phyloP scores from a whole-genome alignment of 2,888 invertebrate genomes.

The Heliconius hortense region DNA sequence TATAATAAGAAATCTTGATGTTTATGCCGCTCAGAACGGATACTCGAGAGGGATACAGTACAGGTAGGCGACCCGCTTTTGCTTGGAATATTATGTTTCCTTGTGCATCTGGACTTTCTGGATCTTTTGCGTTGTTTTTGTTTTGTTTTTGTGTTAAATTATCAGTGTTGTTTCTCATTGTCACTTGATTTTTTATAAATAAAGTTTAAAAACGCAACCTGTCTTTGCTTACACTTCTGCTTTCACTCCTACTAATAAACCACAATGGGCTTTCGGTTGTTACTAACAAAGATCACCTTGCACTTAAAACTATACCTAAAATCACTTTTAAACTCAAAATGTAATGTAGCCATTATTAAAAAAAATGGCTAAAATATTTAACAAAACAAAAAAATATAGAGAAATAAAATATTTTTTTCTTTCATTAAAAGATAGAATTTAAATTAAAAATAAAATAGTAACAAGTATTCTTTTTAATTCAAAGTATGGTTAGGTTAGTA shows the following conservation, averaged over 20 bases:
- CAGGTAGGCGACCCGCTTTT: constrained; percentile 64
- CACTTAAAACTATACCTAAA: neutral
- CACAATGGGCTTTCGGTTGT: constrained; percentile 7
- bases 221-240: constrained; percentile 67
- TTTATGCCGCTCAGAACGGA: constrained; percentile 76
- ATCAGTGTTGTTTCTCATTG: constrained; percentile 65
- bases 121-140: constrained; percentile 52
- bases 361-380: too few relatives aligned
- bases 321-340: neutral
- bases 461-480: too few relatives aligned
- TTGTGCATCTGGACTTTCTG: constrained; percentile 45
- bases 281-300: constrained; percentile 8
- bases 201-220: constrained; percentile 56
- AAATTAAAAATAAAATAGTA: too few relatives aligned
- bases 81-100: constrained; percentile 33
- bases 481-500: too few relatives aligned
- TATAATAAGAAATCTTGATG: constrained; percentile 52
- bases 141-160: constrained; percentile 64
- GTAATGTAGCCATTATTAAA: too few relatives aligned
- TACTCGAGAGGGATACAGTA: constrained; percentile 74
- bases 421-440: too few relatives aligned
- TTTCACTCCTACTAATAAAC: constrained; percentile 51
- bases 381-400: too few relatives aligned
- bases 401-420: too few relatives aligned
- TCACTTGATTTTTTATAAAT: constrained; percentile 71